Conservation (phyloP, 2,888 invertebrate genomes). For the Alviniconcha strummeri region DNA sequence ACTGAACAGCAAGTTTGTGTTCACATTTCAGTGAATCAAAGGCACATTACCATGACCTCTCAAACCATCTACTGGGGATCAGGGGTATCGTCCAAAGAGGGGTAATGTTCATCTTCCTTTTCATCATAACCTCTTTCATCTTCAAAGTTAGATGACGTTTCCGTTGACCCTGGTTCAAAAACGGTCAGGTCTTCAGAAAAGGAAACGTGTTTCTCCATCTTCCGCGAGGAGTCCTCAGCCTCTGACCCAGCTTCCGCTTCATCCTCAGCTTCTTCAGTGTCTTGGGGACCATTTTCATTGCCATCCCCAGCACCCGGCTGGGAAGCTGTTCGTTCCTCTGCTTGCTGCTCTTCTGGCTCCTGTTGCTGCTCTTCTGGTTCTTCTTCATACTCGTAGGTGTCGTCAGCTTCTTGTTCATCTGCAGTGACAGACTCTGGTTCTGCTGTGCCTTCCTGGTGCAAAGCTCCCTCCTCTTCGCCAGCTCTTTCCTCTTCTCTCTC, state of each 20-base stretch:
- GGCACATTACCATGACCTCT: too few species aligned
- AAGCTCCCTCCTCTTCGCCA: not conserved
- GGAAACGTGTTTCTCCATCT: conserved; percentile 19
- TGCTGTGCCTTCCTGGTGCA: not conserved
- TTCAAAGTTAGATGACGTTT: not conserved
- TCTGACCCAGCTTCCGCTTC: not conserved
- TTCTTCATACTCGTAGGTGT: not conserved
- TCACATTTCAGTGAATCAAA: too few species aligned
- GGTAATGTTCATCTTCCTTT: conserved; percentile 28
- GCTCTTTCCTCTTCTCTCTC: not conserved
- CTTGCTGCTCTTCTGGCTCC: not conserved
- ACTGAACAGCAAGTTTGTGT: too few species aligned
- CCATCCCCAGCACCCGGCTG: not conserved
- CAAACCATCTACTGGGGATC: not conserved
- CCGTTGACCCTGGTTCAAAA: conserved; percentile 26
- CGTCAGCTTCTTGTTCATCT: not conserved
- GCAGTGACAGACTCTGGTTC: not conserved
- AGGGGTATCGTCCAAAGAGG: conserved; percentile 10
- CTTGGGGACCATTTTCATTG: not conserved
- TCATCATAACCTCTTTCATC: conserved; percentile 10
- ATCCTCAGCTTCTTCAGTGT: not conserved
- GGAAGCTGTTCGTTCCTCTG: not conserved
- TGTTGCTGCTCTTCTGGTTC: not conserved
- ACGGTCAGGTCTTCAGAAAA: conserved; percentile 29
- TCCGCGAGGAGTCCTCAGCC: not conserved